Conservation (phyloP, 2,888 invertebrate genomes). For the Craniophora ligustri region DNA sequence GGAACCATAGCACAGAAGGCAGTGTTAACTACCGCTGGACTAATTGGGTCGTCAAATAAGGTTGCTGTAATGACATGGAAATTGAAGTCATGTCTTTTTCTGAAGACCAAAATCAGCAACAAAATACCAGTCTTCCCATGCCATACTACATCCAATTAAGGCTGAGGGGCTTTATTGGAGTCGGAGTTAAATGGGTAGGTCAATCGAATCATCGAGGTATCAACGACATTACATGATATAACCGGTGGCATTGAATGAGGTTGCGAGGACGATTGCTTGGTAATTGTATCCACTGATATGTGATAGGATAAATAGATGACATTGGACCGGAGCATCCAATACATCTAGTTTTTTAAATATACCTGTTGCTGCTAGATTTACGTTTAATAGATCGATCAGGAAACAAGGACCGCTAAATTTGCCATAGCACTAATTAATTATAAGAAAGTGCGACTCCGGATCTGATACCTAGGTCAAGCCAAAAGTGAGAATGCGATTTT, state of each 20-base stretch:
- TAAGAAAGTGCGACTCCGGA: too few species aligned
- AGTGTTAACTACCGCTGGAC: too few species aligned
- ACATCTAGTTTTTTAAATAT: too few species aligned
- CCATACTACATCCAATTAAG: constrained; percentile 27
- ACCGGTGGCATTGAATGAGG: constrained; percentile 24
- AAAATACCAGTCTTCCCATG: constrained; percentile 21
- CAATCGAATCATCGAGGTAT: constrained; percentile 24
- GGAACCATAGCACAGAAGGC: too few species aligned
- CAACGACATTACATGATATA: constrained; percentile 2
- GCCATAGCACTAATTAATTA: too few species aligned
- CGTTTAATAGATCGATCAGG: neutral
- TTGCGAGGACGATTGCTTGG: constrained; percentile 3
- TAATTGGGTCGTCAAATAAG: too few species aligned
- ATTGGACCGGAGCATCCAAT: neutral
- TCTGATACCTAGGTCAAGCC: too few species aligned
- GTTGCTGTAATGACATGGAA: too few species aligned
- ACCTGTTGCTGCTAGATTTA: neutral
- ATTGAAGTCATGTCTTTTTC: too few species aligned
- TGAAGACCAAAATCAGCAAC: too few species aligned
- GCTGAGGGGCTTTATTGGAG: constrained; percentile 17
- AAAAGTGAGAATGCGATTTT: too few species aligned
- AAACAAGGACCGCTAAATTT: too few species aligned
- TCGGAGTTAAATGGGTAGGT: constrained; percentile 37
- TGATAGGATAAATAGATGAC: neutral
- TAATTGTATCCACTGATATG: neutral